phyloP scores from a whole-genome alignment of 2,113 vertebrate species.

The Meleagris gallopavo region DNA sequence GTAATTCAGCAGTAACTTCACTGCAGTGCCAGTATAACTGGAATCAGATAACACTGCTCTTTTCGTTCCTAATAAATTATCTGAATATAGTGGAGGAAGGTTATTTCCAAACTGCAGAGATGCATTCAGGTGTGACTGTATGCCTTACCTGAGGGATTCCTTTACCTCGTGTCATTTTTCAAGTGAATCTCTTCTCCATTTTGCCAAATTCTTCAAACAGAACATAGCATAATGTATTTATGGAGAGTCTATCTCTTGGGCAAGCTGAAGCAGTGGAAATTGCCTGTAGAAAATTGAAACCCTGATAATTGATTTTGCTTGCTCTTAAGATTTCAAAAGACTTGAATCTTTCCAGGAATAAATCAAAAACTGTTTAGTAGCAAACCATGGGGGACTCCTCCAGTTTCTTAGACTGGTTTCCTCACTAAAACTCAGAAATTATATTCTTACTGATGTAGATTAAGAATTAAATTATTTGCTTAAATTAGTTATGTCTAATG shows the following conservation, averaged over 20 bases:
- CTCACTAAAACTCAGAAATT: slow-evolving; percentile 42
- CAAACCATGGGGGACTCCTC: slow-evolving; percentile 54
- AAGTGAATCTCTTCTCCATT: slow-evolving; percentile 56
- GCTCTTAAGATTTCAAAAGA: slow-evolving; percentile 75
- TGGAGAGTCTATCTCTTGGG: slow-evolving; percentile 68
- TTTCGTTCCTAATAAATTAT: slow-evolving; percentile 54
- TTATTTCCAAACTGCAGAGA: slow-evolving; percentile 43
- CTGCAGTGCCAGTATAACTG: background rate
- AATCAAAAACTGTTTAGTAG: slow-evolving; percentile 70
- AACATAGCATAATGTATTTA: slow-evolving; percentile 69
- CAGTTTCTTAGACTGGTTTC: slow-evolving; percentile 48
- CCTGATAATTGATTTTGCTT: slow-evolving; percentile 79
- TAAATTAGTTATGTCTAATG: slow-evolving; percentile 62
- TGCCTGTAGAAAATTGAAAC: slow-evolving; percentile 77
- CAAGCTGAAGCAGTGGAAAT: slow-evolving; percentile 71
- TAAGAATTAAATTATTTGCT: slow-evolving; percentile 74
- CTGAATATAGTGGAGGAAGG: slow-evolving; percentile 40
- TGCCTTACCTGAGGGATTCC: slow-evolving; percentile 61
- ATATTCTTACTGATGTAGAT: slow-evolving; percentile 64
- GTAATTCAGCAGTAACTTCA: slow-evolving; percentile 11
- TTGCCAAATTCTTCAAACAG: slow-evolving; percentile 70
- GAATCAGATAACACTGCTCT: background rate
- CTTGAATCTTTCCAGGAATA: slow-evolving; percentile 71
- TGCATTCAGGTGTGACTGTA: slow-evolving; percentile 56
- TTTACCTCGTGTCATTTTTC: slow-evolving; percentile 64